These are phyloP conservation scores for Urosaurus nigricauda DNA, from an alignment of 2,797 vertebrate species.

Conservation along the genomic window DNA sequence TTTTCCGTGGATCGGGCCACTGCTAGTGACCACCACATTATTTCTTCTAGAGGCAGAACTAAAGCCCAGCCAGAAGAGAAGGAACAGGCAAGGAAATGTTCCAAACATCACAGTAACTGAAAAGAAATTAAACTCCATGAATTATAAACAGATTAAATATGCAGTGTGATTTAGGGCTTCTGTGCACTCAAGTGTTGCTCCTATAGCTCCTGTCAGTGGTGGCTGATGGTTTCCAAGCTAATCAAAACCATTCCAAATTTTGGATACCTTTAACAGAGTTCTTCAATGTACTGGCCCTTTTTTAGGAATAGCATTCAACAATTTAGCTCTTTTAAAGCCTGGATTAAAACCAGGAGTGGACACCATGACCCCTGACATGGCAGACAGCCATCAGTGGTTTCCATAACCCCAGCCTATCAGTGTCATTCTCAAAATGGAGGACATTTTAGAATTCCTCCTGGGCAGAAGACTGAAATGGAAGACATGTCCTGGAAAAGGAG, in stretches of 20 bases:
- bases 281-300: too few species aligned
- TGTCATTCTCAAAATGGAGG: too few species aligned
- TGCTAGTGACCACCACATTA: slow-evolving; percentile 71
- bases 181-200: background rate
- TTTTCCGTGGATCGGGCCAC: slow-evolving; percentile 76
- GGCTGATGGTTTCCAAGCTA: background rate
- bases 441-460: too few species aligned
- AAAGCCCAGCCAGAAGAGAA: background rate
- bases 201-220: background rate
- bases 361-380: too few species aligned
- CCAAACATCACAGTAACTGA: background rate
- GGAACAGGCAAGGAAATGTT: background rate
- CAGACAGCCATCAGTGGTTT: too few species aligned
- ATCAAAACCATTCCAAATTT: background rate
- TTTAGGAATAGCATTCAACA: too few species aligned
- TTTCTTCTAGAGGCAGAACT: slow-evolving; percentile 59
- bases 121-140: background rate
- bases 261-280: background rate
- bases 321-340: too few species aligned
- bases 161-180: background rate
- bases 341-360: too few species aligned
- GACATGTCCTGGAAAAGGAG: background rate
- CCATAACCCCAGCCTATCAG: too few species aligned
- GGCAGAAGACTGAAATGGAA: too few species aligned
- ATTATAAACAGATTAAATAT: background rate